These are phyloP conservation scores for Dyspetes luteomarginatus DNA, from an alignment of 2,888 invertebrate species.

Conservation along the genomic window DNA sequence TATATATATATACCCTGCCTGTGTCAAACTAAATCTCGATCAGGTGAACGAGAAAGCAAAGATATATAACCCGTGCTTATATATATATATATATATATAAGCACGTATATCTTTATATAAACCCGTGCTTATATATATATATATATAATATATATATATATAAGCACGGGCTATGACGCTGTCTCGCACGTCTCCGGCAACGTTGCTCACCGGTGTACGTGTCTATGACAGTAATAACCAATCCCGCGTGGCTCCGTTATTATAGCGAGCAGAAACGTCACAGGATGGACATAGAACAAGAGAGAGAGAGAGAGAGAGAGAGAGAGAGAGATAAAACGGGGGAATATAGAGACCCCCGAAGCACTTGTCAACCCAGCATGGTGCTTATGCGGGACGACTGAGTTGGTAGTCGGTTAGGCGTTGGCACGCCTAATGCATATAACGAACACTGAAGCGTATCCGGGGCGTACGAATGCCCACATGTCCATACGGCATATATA, in stretches of 20 bases:
- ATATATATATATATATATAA: not conserved
- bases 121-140: too few species aligned
- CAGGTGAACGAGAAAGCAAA: slow-evolving; percentile 40
- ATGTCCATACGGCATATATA: slow-evolving; percentile 8
- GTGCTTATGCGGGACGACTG: slow-evolving; percentile 49
- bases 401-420: slow-evolving; percentile 60
- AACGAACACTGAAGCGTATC: slow-evolving; percentile 58
- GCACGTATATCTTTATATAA: too few species aligned
- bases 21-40: slow-evolving; percentile 62
- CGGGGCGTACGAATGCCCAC: slow-evolving; percentile 42
- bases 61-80: not conserved
- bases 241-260: slow-evolving; percentile 66
- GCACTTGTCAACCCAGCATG: slow-evolving; percentile 72
- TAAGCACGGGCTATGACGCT: slow-evolving; percentile 3
- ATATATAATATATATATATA: not conserved
- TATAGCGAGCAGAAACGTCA: slow-evolving; percentile 54
- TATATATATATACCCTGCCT: not conserved
- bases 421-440: slow-evolving; percentile 73
- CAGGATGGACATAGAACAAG: slow-evolving; percentile 29
- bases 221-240: slow-evolving; percentile 74
- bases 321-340: not conserved
- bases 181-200: slow-evolving; percentile 22
- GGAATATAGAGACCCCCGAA: slow-evolving; percentile 38
- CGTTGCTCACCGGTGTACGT: slow-evolving; percentile 60
- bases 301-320: slow-evolving; percentile 5